Base-by-base conservation (phyloP, 2,797 vertebrate genomes). In the Cichlasoma orientale region DNA sequence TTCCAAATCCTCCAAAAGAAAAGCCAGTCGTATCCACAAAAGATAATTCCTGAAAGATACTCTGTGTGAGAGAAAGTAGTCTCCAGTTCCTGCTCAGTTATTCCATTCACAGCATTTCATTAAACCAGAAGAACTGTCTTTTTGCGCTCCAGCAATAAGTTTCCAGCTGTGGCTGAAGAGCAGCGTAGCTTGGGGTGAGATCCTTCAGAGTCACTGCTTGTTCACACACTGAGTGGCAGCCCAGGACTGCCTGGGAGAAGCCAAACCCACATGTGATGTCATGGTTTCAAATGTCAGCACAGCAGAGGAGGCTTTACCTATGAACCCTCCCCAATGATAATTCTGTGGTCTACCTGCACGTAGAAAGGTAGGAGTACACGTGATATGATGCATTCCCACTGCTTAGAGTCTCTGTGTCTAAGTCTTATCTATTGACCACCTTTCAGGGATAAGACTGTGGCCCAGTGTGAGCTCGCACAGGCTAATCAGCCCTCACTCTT, bases 231-330 rank as follows among this genome's bases (percentile, higher is more conserved):
- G 92, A 94, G 88, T 27, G 80, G 86, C 68, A 88, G 81, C 85
- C 72, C 44, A 90, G 87, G 83, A 85, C 87, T 83, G 86, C 86
- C 86, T 47, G 79, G 75, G 86, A 88, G 88, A 94, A 94, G 94
- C 93, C 93, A 93, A 92, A 70, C 91, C 91, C 89, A 88, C 23
- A 2, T 63, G 92, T 95, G 93, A 95, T 93, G 94, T 95, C 95
- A 95, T 47, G 85, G 94, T 94, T 92, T 95, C 88, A 80, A n/a
- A 85, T 94, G 94, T 93, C 93, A 92, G 41, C 31, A 73, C 11
- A 69, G 56, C 80, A 87, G 88, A 90, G 90, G 89, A 88, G 89
- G 85, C 75, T 72, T 92, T 90, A 94, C 91, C 92, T 90, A 79
- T 88, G 61, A 91, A 89, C 77, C 36, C 56, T 85, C 85, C 88